Evolutionary conservation across 2,113 vertebrate species (phyloP).

Genomic region (Pangasianodon hypophthalmus): DNA sequence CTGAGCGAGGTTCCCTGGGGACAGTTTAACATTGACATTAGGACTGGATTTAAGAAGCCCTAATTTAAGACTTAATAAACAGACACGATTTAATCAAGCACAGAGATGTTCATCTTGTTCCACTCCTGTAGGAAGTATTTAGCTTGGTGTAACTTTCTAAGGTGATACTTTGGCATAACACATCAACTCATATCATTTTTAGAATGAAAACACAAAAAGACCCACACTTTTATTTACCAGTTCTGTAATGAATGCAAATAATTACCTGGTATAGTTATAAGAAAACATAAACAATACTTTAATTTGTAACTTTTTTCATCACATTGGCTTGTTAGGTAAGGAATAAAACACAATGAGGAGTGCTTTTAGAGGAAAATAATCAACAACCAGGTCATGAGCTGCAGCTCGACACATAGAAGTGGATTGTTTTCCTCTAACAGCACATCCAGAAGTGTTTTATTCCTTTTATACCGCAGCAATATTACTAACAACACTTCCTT

Average conservation of each 20-base stretch:
- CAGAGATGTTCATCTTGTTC: not conserved
- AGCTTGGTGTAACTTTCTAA: conserved; percentile 23
- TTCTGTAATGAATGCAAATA: not conserved
- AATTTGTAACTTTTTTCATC: not conserved
- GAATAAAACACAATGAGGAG: not conserved
- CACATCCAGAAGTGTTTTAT: no score
- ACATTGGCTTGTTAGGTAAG: not conserved
- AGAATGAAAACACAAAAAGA: conserved; percentile 17
- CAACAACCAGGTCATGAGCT: no score
- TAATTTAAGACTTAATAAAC: not conserved
- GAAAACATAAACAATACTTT: not conserved
- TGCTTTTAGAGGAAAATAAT: not conserved
- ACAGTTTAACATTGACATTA: not conserved
- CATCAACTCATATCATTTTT: conserved; percentile 13
- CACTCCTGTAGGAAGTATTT: conserved; percentile 24
- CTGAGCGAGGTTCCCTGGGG: not conserved
- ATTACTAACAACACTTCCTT: no score
- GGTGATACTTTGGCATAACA: not conserved
- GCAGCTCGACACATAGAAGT: not conserved
- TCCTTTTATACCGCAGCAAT: no score
- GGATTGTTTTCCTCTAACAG: not conserved
- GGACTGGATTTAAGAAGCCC: not conserved
- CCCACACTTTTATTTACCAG: not conserved
- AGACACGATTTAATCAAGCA: conserved; percentile 2
- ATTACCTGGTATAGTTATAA: not conserved